These are phyloP conservation scores for Balanococcus diminutus DNA, from an alignment of 2,888 invertebrate species.

Conservation along the genomic window DNA sequence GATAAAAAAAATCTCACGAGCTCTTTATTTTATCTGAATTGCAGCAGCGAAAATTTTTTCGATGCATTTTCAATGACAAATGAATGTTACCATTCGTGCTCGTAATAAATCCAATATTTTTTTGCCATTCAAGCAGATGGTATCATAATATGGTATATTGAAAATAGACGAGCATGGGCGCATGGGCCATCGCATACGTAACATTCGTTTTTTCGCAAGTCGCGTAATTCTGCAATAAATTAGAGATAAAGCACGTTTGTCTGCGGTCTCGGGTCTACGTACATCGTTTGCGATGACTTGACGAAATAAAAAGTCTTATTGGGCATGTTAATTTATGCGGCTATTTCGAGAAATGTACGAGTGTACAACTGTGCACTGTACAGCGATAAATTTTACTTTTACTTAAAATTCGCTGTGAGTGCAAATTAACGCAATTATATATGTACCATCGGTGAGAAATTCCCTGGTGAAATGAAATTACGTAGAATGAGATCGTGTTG, in stretches of 20 bases:
- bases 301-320: neutral
- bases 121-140: neutral
- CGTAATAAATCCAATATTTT: neutral
- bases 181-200: too few species aligned
- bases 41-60: neutral
- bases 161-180: neutral
- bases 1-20: neutral
- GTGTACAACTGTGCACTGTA: too few species aligned
- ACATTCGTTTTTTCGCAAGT: neutral
- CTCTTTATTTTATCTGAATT: constrained; percentile 2
- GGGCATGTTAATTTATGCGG: neutral
- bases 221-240: neutral
- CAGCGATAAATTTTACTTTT: neutral
- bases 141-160: too few species aligned
- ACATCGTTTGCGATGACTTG: neutral
- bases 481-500: neutral
- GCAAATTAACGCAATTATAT: neutral
- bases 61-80: constrained; percentile 22
- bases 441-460: neutral
- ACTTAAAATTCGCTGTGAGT: neutral
- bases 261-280: neutral
- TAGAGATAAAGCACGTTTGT: neutral
- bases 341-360: neutral
- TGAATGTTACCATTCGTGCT: neutral
- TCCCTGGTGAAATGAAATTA: neutral